phyloP scores from a whole-genome alignment of 2,888 invertebrate genomes.

The Diaphora mendica region DNA sequence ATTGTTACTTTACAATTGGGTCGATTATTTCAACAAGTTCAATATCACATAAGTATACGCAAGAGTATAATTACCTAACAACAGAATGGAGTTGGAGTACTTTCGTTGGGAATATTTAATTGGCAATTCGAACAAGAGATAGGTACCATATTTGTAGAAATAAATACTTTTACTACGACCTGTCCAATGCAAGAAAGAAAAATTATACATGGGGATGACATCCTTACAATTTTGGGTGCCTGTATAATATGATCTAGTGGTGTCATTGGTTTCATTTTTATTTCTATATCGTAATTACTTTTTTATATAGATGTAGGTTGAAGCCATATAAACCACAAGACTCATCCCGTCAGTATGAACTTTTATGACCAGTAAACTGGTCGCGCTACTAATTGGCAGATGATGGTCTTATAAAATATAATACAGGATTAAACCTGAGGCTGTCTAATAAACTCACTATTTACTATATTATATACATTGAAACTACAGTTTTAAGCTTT shows the following conservation, averaged over 20 bases:
- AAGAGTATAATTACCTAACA: not conserved
- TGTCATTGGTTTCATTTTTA: slow-evolving; percentile 8
- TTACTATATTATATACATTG: not conserved
- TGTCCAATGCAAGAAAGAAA: slow-evolving; percentile 3
- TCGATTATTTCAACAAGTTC: not conserved
- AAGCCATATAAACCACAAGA: slow-evolving; percentile 55
- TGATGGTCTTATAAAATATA: slow-evolving; percentile 57
- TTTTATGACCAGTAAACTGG: slow-evolving; percentile 63
- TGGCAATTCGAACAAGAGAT: slow-evolving; percentile 33
- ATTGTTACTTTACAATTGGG: not conserved
- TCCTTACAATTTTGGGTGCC: not conserved
- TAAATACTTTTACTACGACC: slow-evolving; percentile 17
- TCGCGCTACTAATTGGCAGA: slow-evolving; percentile 59
- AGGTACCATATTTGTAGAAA: slow-evolving; percentile 25
- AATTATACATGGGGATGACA: not conserved
- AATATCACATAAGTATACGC: not conserved
- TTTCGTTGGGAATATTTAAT: slow-evolving; percentile 22
- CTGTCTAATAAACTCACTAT: not conserved
- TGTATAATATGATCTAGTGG: not conserved
- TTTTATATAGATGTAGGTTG: slow-evolving; percentile 52
- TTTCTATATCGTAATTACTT: slow-evolving; percentile 44
- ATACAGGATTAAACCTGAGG: slow-evolving; percentile 40
- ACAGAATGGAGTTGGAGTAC: slow-evolving; percentile 3
- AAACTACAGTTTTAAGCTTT: slow-evolving; percentile 4
- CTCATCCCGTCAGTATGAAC: slow-evolving; percentile 52